These are phyloP conservation scores for Lasioglossum zephyrum DNA, from an alignment of 2,888 invertebrate species.

Conservation along the genomic window DNA sequence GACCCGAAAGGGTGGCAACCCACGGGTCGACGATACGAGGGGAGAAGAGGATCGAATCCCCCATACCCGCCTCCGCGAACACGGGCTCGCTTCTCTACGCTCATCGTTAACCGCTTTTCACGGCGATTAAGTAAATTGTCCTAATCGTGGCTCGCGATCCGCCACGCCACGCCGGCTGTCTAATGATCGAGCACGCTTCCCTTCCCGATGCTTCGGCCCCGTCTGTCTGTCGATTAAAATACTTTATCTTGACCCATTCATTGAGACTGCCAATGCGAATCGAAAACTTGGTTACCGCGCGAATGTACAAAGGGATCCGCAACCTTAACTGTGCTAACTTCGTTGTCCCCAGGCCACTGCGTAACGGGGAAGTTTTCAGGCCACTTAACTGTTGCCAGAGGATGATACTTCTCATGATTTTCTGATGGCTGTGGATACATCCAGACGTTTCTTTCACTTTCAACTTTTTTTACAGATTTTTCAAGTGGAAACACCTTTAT, in stretches of 20 bases:
- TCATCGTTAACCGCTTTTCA: slow-evolving; percentile 48
- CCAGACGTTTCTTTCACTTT: neutral
- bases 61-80: neutral
- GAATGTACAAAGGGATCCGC: neutral
- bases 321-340: neutral
- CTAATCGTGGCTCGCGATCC: neutral
- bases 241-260: neutral
- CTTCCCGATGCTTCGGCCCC: neutral
- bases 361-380: neutral
- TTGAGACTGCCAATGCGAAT: neutral
- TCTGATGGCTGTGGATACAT: neutral
- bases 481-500: too few relatives aligned
- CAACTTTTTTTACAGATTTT: neutral
- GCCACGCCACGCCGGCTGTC: neutral
- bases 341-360: neutral
- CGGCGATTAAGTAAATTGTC: slow-evolving; percentile 53
- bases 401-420: neutral
- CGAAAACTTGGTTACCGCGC: neutral
- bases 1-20: neutral
- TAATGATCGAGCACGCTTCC: slow-evolving; percentile 17
- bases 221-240: slow-evolving; percentile 5
- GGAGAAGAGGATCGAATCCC: neutral
- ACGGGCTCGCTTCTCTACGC: neutral
- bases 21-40: neutral
- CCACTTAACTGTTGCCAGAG: neutral